These are phyloP conservation scores for Thamnaconus septentrionalis DNA, from an alignment of 2,113 vertebrate species.

Conservation along the genomic window DNA sequence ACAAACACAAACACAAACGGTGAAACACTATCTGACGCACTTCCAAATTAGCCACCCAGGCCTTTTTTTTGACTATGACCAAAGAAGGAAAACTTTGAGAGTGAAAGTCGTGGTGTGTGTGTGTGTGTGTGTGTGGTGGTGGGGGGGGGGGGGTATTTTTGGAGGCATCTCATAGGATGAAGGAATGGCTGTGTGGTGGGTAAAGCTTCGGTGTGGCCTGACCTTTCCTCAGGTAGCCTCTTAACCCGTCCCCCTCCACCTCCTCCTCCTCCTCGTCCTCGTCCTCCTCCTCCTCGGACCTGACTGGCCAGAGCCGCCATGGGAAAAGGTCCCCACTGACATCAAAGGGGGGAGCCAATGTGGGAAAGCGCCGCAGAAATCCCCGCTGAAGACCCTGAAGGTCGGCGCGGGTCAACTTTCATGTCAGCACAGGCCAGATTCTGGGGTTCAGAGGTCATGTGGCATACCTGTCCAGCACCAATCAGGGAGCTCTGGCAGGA, in stretches of 20 bases:
- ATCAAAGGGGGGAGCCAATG: constrained; percentile 68
- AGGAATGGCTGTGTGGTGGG: not conserved
- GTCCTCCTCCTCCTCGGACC: constrained; percentile 32
- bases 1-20: no score
- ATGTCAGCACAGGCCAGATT: constrained; percentile 62
- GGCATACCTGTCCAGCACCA: constrained; percentile 73
- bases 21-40: no score
- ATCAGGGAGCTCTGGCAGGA: constrained; percentile 63
- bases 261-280: no score
- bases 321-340: constrained; percentile 61
- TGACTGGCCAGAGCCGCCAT: constrained; percentile 45
- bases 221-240: constrained; percentile 67
- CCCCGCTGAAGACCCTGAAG: constrained; percentile 39
- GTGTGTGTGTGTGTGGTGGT: no score
- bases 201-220: constrained; percentile 51
- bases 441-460: constrained; percentile 59
- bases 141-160: no score
- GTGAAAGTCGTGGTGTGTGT: no score
- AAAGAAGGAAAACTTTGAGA: no score
- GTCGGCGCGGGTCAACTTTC: constrained; percentile 68
- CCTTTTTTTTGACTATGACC: no score
- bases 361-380: constrained; percentile 64
- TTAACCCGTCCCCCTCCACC: constrained; percentile 4
- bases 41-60: no score
- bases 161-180: no score